Base-by-base conservation (phyloP, 2,888 invertebrate species). In the Thereva unica region DNA sequence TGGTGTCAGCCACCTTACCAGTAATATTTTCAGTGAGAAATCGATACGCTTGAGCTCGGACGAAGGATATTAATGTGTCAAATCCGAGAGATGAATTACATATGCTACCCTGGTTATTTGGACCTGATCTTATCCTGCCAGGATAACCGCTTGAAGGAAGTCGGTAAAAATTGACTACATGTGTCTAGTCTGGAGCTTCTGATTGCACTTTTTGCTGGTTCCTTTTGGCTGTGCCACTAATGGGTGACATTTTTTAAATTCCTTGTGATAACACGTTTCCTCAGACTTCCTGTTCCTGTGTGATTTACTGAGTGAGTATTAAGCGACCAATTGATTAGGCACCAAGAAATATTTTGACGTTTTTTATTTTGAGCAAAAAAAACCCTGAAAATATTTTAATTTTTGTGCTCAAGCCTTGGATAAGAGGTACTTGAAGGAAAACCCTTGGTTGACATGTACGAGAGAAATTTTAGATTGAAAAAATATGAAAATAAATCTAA, bases 61-160 rank as follows among this genome's bases (percentile, higher is more conserved):
- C 52, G 63, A 50, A 41, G 52, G 40, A 63, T 63, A 63, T 63
- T 50, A 63, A 63, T 63, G 63, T 63, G 63, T 63, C 63, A 63
- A 63, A 52, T 45, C 38, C 9, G 37, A 59, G 42, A 63, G 63
- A 63, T 63, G 63, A 63, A 63, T 63, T 63, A 50, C 63, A 63
- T 50, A 41, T 63, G 63, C 52, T 52, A 49, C 52, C 63, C 52
- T 41, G 12, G 37, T 45, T 59, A 45, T 34, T 12, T 4, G 50
- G 63, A 63, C 63, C 52, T 63, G 63, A 49, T 41, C 47, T 50
- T 23, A 63, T 52, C 40, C 41, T 40, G 34, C 49, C 50, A 40
- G 41, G 35, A 49, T 12, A n/a, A 41, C 12, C 40, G 50, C 41
- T 9, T 49, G 10, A 37, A 40, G 50, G 50, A 52, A 52, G 50